Percentiles rank a stretch among this genome's conserved stretches.
These are phyloP conservation scores for Phorcus lineatus DNA, from an alignment of 2,888 invertebrate species.

Conservation along the genomic window DNA sequence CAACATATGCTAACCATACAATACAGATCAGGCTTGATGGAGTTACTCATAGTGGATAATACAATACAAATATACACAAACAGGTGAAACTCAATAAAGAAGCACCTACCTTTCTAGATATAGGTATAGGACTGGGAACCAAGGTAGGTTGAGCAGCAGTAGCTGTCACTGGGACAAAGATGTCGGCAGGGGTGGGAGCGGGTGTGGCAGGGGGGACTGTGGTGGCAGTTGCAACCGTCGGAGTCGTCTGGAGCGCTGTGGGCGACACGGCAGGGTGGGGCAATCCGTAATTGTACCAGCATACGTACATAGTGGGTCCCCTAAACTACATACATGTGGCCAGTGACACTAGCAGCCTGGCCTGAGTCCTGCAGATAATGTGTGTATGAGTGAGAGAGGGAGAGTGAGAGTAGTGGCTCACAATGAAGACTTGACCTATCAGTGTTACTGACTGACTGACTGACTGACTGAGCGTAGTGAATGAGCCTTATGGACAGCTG, in stretches of 20 bases:
- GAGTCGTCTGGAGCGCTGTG: slow-evolving; percentile 34
- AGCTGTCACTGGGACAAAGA: slow-evolving; percentile 38
- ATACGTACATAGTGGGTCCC: slow-evolving; percentile 50
- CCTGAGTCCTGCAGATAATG: background rate
- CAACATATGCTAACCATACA: too few relatives aligned
- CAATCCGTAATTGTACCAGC: slow-evolving; percentile 50
- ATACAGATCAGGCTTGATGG: too few relatives aligned
- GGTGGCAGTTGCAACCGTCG: slow-evolving; percentile 25
- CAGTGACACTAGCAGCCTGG: background rate
- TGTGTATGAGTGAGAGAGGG: background rate
- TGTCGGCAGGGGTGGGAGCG: slow-evolving; percentile 36
- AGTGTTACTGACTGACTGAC: background rate
- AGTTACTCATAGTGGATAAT: too few relatives aligned
- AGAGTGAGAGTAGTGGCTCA: background rate
- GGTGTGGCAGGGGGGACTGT: slow-evolving; percentile 33
- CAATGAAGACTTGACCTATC: slow-evolving; percentile 23
- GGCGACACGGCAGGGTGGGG: slow-evolving; percentile 37
- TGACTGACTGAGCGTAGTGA: too few relatives aligned
- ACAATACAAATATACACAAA: too few relatives aligned
- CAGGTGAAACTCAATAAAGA: too few relatives aligned
- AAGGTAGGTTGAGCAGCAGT: slow-evolving; percentile 19
- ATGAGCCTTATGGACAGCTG: slow-evolving; percentile 16
- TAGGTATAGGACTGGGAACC: slow-evolving; percentile 26
- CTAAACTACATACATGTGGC: slow-evolving; percentile 21
- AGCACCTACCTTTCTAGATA: slow-evolving; percentile 43